phyloP scores from a whole-genome alignment of 23 tunicate species.

The Trididemnum clinides region DNA sequence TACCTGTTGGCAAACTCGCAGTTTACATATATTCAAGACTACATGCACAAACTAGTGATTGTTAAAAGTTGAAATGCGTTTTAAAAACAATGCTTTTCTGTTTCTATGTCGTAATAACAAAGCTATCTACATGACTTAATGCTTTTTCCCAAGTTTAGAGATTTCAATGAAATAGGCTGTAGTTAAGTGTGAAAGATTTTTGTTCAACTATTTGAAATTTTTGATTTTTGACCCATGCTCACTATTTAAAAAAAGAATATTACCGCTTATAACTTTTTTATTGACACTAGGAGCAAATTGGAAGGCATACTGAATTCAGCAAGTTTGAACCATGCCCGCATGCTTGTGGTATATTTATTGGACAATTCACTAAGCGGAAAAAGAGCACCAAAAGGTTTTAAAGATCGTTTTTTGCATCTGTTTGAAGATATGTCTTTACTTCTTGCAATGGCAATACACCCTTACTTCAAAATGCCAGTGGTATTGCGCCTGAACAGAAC shows the following conservation, averaged over 20 bases:
- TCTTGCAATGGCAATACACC: constrained; percentile 1
- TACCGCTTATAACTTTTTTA: background rate
- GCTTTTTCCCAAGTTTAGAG: too few species aligned
- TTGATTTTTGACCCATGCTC: too few species aligned
- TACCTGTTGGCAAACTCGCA: too few species aligned
- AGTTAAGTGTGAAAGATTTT: too few species aligned
- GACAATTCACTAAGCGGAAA: background rate
- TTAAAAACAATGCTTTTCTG: too few species aligned
- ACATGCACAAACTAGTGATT: too few species aligned
- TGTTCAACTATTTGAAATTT: too few species aligned
- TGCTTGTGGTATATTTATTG: background rate
- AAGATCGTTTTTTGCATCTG: background rate
- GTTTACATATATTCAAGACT: too few species aligned
- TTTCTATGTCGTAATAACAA: too few species aligned
- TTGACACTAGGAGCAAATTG: background rate
- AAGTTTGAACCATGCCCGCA: background rate
- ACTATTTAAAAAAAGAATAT: background rate
- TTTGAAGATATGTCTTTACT: background rate
- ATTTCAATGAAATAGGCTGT: too few species aligned
- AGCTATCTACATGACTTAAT: too few species aligned
- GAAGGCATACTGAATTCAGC: background rate
- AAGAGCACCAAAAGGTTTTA: constrained; percentile 13
- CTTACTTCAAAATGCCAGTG: constrained; percentile 3
- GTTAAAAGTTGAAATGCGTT: too few species aligned
- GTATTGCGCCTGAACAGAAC: background rate